Evolutionary conservation across 2,888 invertebrate species (phyloP), one percentile per base, ranked within the genome.

Genomic region (Mimachlamys varia): DNA sequence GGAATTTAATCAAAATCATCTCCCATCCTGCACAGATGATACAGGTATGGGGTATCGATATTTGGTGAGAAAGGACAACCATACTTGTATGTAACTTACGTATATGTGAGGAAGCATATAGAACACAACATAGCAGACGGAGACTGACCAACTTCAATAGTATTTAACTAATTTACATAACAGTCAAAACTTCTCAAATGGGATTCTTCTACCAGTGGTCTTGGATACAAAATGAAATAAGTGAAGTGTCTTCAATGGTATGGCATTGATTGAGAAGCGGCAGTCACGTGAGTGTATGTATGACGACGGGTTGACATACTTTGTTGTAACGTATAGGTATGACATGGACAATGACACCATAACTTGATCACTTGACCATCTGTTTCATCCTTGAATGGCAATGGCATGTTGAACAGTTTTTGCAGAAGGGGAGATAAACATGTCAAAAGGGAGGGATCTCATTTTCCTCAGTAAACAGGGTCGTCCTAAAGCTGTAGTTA

Each of bases 381-480:
- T 76, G 76, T 76, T 76, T 76, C 76, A 76, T 27, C 19, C 76
- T 76, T 33, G 76, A 76, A 76, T 33, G 76, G 33, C 76, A 12
- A 76, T 76, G 76, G 76, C 76, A 76, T 76, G 76, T 33, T 33
- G 27, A 76, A 76, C 22, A 76, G 33, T 76, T 76, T 76, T 76
- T 76, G 76, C 76, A 76, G 76, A 76, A 76, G 22, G 76, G 76
- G 33, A 33, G 76, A 76, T 76, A 76, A 76, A 76, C 27, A 76
- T 76, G 76, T 76, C 76, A 76, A 27, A 33, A 76, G 27, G 33
- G 76, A 76, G 5, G 13, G 76, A 17, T 76, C 15, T 76, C 22
- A 76, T 76, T 58, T 58, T 58, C 22, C 58, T 3, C 58, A 19
- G 22, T 58, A 58, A 58, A 58, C 76, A 33, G 76, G 17, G 10